These are phyloP conservation scores for Australoheros scitulus DNA, from an alignment of 2,113 vertebrate genomes.

Conservation along the genomic window DNA sequence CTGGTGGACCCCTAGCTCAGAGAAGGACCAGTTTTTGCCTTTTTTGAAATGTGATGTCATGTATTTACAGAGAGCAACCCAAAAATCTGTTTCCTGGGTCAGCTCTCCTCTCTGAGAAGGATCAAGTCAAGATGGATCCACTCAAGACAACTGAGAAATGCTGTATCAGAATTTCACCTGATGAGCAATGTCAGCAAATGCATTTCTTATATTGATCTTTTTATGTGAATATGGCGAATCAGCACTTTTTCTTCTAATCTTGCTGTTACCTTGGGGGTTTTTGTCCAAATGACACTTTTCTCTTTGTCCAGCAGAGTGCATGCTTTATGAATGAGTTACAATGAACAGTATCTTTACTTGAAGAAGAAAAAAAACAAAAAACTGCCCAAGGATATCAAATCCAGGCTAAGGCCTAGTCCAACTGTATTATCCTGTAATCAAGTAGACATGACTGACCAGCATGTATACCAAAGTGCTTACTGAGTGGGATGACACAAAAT, in stretches of 20 bases:
- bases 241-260: conserved; percentile 77
- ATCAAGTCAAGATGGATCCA: neutral
- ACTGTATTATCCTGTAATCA: conserved; percentile 41
- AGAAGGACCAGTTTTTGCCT: conserved; percentile 62
- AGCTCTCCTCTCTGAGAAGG: conserved; percentile 17
- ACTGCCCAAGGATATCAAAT: conserved; percentile 61
- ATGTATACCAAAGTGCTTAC: conserved; percentile 73
- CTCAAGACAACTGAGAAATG: conserved; percentile 20
- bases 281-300: conserved; percentile 66
- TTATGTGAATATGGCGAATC: conserved; percentile 77
- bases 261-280: conserved; percentile 69
- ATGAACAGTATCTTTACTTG: conserved; percentile 67
- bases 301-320: conserved; percentile 70
- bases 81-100: conserved; percentile 24
- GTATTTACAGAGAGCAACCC: conserved; percentile 28
- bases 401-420: conserved; percentile 55
- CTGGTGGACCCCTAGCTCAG: conserved; percentile 22
- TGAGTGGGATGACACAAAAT: conserved; percentile 37
- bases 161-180: conserved; percentile 8
- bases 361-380: neutral
- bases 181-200: conserved; percentile 40
- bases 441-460: conserved; percentile 62
- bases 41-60: conserved; percentile 65
- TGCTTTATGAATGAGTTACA: conserved; percentile 77
- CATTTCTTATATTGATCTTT: conserved; percentile 71